Conservation (phyloP, 1,140 invertebrate genomes). For the Camponotus vicinus region DNA sequence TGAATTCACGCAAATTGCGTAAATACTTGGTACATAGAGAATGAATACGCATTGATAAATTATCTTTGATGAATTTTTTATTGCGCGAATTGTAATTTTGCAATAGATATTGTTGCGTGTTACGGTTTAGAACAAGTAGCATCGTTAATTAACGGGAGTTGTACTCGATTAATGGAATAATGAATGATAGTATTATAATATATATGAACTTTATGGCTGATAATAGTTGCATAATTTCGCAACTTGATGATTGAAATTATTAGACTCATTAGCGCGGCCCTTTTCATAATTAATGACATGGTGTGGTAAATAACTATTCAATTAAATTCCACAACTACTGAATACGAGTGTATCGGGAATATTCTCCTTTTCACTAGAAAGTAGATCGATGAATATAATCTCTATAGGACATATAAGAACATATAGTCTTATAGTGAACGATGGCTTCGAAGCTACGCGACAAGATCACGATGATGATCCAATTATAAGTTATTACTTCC, state of each 20-base stretch:
- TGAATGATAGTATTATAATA: conserved; percentile 68
- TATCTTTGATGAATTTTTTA: conserved; percentile 67
- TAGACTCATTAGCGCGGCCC: conserved; percentile 58
- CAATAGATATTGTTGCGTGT: conserved; percentile 56
- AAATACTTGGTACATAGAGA: background rate
- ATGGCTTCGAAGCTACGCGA: background rate
- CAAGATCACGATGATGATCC: conserved; percentile 22
- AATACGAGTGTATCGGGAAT: background rate
- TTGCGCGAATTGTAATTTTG: conserved; percentile 62
- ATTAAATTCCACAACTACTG: background rate
- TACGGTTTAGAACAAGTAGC: conserved; percentile 49
- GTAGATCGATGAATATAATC: conserved; percentile 1
- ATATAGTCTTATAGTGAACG: conserved; percentile 37
- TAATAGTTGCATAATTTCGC: conserved; percentile 67
- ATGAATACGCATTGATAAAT: background rate
- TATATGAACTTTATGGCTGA: conserved; percentile 32
- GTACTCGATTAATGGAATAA: conserved; percentile 64
- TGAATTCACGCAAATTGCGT: conserved; percentile 28
- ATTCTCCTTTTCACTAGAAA: conserved; percentile 5
- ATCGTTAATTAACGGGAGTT: conserved; percentile 61
- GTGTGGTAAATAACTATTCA: conserved; percentile 33
- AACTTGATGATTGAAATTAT: conserved; percentile 71
- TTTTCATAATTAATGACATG: conserved; percentile 62
- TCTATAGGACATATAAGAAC: background rate
- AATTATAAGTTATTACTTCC: conserved; percentile 59